These are phyloP conservation scores for Rhagonycha lutea DNA, from an alignment of 2,888 invertebrate genomes.

Conservation along the genomic window DNA sequence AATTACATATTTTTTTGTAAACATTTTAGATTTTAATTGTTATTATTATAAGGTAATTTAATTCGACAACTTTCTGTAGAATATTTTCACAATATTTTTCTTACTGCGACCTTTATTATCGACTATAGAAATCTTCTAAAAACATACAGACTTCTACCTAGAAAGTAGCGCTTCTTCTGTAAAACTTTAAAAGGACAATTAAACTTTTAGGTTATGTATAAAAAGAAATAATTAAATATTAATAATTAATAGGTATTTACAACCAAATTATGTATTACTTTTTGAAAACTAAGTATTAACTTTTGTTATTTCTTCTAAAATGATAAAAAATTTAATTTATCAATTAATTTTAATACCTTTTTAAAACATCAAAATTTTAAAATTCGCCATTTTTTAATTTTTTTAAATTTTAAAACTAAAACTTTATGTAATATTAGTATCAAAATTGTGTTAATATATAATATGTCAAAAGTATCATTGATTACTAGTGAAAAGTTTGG, in stretches of 20 bases:
- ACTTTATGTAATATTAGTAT: not conserved
- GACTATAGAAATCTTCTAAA: not conserved
- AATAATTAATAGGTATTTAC: too few relatives aligned
- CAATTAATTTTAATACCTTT: too few relatives aligned
- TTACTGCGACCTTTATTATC: not conserved
- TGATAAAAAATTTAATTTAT: too few relatives aligned
- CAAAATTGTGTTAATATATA: not conserved
- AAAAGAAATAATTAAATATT: too few relatives aligned
- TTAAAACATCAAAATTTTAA: too few relatives aligned
- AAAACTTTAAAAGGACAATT: not conserved
- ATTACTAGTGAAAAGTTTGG: not conserved
- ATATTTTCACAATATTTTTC: not conserved
- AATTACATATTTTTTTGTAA: not conserved
- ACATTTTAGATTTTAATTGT: not conserved
- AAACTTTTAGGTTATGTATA: not conserved
- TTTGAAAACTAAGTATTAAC: too few relatives aligned
- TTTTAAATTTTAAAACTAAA: not conserved
- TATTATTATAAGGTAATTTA: not conserved
- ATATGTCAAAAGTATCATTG: not conserved
- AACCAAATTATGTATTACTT: too few relatives aligned
- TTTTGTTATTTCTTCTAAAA: too few relatives aligned
- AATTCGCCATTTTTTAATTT: not conserved
- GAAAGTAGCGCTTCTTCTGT: not conserved
- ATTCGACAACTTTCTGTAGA: not conserved
- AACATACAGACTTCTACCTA: not conserved